phyloP scores from a whole-genome alignment of 2,888 invertebrate genomes.

The Chymomyza fuscimana region DNA sequence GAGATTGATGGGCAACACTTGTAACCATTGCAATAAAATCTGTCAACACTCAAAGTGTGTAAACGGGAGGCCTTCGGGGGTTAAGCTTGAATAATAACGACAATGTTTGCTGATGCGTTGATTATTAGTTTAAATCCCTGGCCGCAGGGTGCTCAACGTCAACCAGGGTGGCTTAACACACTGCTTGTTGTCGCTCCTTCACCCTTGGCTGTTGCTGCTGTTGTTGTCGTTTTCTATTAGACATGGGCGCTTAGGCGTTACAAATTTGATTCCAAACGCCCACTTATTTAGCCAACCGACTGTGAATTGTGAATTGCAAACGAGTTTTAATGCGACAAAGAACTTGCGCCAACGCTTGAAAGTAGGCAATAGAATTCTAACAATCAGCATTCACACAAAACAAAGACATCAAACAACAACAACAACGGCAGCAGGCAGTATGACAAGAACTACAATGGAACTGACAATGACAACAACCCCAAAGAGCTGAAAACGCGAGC shows the following conservation, averaged over 20 bases:
- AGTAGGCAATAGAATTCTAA: slow-evolving; percentile 36
- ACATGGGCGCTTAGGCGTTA: slow-evolving; percentile 57
- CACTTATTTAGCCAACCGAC: slow-evolving; percentile 76
- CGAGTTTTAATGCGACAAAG: not conserved
- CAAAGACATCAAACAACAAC: slow-evolving; percentile 28
- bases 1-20: slow-evolving; percentile 59
- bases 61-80: slow-evolving; percentile 36
- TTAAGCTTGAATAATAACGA: slow-evolving; percentile 67
- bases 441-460: not conserved
- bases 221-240: slow-evolving; percentile 50
- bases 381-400: slow-evolving; percentile 54
- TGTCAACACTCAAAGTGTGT: slow-evolving; percentile 49
- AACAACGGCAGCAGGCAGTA: slow-evolving; percentile 23
- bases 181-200: slow-evolving; percentile 14
- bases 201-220: slow-evolving; percentile 25
- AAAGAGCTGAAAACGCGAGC: slow-evolving; percentile 6
- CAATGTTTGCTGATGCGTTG: slow-evolving; percentile 77
- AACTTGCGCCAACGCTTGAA: not conserved
- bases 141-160: slow-evolving; percentile 37
- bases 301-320: slow-evolving; percentile 57
- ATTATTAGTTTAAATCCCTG: slow-evolving; percentile 77
- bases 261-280: slow-evolving; percentile 72
- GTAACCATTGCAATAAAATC: slow-evolving; percentile 46
- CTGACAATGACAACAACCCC: slow-evolving; percentile 54
- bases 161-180: not conserved